Evolutionary conservation across 2,113 vertebrate species (phyloP).

Genomic region (Carlito syrichta): DNA sequence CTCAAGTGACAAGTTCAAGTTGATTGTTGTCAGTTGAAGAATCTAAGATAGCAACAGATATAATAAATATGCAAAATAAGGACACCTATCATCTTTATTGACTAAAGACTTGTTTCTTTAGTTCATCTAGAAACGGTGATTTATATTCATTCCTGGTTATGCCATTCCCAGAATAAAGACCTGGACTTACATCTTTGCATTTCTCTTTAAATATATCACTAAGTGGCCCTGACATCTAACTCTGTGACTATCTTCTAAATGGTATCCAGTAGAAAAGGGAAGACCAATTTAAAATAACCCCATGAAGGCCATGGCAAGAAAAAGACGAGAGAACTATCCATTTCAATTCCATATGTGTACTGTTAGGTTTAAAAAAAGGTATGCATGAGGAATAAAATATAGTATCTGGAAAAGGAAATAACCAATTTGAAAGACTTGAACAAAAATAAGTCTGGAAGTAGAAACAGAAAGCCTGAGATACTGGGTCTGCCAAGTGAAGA

Average conservation of each 20-base stretch:
- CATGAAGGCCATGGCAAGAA: neutral
- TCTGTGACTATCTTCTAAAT: neutral
- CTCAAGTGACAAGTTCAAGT: neutral
- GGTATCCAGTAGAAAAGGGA: neutral
- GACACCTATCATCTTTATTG: rapidly evolving
- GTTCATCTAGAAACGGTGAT: neutral
- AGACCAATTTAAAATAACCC: neutral
- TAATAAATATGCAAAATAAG: neutral
- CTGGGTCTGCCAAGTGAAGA: neutral
- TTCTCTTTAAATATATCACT: neutral
- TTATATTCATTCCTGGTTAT: neutral
- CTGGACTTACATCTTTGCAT: neutral
- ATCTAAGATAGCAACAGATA: neutral
- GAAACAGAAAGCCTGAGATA: neutral
- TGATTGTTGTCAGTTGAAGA: neutral
- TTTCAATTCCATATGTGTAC: neutral
- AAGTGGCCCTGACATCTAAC: neutral
- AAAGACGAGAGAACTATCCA: neutral
- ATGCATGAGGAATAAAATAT: neutral
- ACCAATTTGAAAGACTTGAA: neutral
- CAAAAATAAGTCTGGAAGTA: neutral
- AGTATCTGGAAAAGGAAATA: neutral
- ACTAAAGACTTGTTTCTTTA: neutral
- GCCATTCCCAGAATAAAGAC: neutral
- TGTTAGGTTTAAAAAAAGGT: too few relatives aligned